Evolutionary conservation across 2,888 invertebrate species (phyloP).

Genomic region (Hyppa rectilinea): DNA sequence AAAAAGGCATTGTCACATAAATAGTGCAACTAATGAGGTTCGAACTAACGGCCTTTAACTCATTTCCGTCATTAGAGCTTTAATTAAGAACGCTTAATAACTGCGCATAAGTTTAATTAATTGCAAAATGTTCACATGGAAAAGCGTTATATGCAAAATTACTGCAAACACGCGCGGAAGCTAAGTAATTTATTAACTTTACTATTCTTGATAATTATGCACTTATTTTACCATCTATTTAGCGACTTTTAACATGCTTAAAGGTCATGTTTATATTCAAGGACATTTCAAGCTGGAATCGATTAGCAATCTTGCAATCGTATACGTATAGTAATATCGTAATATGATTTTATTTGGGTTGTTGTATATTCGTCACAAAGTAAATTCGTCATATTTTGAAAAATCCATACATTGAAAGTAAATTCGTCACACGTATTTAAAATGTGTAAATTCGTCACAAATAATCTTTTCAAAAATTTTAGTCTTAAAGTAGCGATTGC

Average conservation of each 20-base stretch:
- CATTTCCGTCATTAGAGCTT: not conserved
- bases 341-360: no score
- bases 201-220: conserved; percentile 15
- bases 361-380: no score
- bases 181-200: conserved; percentile 6
- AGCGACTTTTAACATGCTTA: not conserved
- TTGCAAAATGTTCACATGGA: conserved; percentile 8
- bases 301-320: no score
- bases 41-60: not conserved
- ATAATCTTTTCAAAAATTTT: no score
- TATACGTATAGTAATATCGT: no score
- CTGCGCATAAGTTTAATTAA: conserved; percentile 7
- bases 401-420: no score
- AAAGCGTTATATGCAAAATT: conserved; percentile 18
- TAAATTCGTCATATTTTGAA: no score
- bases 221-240: conserved; percentile 10
- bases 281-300: not conserved
- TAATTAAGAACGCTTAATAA: not conserved
- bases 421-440: no score
- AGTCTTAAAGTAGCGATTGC: no score
- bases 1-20: no score
- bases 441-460: no score
- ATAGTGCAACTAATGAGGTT: not conserved
- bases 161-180: conserved; percentile 11
- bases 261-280: conserved; percentile 19